Evolutionary conservation across 2,888 invertebrate species (phyloP).

Genomic region (Limnephilus auricula): DNA sequence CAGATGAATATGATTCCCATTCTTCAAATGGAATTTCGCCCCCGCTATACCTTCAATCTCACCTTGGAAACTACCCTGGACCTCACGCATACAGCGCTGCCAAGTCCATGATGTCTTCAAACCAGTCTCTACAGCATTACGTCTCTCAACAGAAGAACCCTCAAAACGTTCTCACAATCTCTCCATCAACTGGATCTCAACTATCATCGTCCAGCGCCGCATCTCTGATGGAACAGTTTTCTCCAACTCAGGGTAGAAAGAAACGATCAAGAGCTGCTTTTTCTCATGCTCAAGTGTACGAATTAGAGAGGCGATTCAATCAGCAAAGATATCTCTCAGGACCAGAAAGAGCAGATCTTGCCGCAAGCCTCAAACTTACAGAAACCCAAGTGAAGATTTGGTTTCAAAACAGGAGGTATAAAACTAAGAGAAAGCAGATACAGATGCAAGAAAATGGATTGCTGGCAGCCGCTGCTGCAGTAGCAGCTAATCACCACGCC

Average conservation of each 20-base stretch:
- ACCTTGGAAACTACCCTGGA: constrained; percentile 56
- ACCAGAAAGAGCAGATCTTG: constrained; percentile 93
- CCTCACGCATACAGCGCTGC: constrained; percentile 71
- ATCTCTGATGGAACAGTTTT: constrained; percentile 70
- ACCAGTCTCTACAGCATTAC: constrained; percentile 68
- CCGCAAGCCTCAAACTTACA: constrained; percentile 87
- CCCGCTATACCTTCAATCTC: constrained; percentile 67
- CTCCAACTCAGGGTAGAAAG: constrained; percentile 80
- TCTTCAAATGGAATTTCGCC: constrained; percentile 75
- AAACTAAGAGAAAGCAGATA: constrained; percentile 90
- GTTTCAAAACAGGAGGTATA: constrained; percentile 96
- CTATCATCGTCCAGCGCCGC: constrained; percentile 67
- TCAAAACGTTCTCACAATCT: constrained; percentile 60
- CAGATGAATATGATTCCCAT: constrained; percentile 78
- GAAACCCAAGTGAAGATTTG: constrained; percentile 96
- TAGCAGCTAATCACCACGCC: constrained; percentile 80
- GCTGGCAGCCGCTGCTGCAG: constrained; percentile 80
- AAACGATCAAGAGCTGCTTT: constrained; percentile 95
- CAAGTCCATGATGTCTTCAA: constrained; percentile 71
- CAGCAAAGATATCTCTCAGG: constrained; percentile 94
- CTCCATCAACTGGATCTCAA: constrained; percentile 56
- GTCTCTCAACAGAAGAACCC: constrained; percentile 56
- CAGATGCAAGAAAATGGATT: constrained; percentile 88
- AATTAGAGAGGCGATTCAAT: constrained; percentile 91
- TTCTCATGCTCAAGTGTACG: constrained; percentile 91